A percentile compares a stretch with the other conserved stretches of the same genome.
Evolutionary conservation across 1,140 invertebrate species (phyloP).

Genomic region (Brachionus rubens): DNA sequence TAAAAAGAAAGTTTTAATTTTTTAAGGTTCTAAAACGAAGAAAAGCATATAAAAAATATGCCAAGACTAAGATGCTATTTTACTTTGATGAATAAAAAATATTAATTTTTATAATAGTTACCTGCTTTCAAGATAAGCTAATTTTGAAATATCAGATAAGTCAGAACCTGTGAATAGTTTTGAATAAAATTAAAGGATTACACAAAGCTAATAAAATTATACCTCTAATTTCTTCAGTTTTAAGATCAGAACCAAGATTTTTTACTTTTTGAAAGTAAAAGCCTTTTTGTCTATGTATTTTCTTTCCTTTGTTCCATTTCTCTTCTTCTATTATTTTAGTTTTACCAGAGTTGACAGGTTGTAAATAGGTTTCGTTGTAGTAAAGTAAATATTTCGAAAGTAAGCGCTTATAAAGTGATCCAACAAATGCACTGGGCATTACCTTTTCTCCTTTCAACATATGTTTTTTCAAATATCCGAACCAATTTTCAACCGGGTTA

Average conservation of each 20-base stretch:
- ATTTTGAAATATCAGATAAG: too few relatives aligned
- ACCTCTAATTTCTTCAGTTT: neutral
- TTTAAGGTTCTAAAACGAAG: too few relatives aligned
- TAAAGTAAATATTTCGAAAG: neutral
- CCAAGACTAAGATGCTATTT: too few relatives aligned
- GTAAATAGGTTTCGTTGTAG: neutral
- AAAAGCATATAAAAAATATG: too few relatives aligned
- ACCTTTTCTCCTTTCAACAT: neutral
- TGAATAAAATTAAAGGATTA: too few relatives aligned
- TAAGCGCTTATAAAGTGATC: neutral
- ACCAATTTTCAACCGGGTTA: conserved; percentile 13
- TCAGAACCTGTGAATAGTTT: too few relatives aligned
- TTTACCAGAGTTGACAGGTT: neutral
- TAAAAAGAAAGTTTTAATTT: too few relatives aligned
- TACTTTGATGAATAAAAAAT: too few relatives aligned
- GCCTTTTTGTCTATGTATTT: neutral
- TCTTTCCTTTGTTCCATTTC: neutral
- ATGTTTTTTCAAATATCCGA: neutral
- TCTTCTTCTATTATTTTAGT: neutral
- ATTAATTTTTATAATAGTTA: too few relatives aligned
- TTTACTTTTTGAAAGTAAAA: neutral
- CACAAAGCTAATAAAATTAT: too few relatives aligned
- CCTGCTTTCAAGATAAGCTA: too few relatives aligned
- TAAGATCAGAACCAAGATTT: neutral
- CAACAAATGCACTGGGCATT: neutral